Conservation (phyloP, 2,113 vertebrate genomes). For the Platichthys stellatus region DNA sequence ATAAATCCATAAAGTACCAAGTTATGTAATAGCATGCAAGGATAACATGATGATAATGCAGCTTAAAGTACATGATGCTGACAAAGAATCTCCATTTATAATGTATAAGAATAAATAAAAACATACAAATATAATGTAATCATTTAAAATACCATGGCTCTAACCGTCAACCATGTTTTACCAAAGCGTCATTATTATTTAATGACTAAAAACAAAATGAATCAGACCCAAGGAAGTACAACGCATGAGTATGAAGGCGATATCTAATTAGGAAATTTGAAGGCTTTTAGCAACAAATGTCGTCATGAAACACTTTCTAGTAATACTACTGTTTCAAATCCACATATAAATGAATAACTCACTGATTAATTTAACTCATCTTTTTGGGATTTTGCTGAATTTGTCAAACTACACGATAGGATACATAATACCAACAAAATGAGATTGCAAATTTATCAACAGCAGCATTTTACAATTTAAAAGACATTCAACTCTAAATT, state of each 20-base stretch:
- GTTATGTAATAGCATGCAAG: conserved; percentile 2
- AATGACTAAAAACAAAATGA: too few relatives aligned
- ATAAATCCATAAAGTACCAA: not conserved
- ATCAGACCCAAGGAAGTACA: too few relatives aligned
- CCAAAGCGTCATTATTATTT: too few relatives aligned
- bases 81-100: not conserved
- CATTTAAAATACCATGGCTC: too few relatives aligned
- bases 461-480: not conserved
- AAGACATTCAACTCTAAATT: not conserved
- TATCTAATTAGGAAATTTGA: too few relatives aligned
- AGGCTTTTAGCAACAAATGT: too few relatives aligned
- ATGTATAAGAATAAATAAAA: not conserved
- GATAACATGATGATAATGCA: not conserved
- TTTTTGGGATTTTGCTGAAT: not conserved
- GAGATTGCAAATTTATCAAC: not conserved
- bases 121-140: not conserved
- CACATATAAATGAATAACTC: too few relatives aligned
- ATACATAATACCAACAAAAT: not conserved
- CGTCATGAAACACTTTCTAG: too few relatives aligned
- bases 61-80: not conserved
- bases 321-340: too few relatives aligned
- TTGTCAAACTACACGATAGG: not conserved
- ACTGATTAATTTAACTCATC: not conserved
- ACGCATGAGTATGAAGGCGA: too few relatives aligned
- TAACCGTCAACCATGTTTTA: too few relatives aligned